phyloP scores from a whole-genome alignment of 2,797 vertebrate genomes.

The Leptodactylus fallax region DNA sequence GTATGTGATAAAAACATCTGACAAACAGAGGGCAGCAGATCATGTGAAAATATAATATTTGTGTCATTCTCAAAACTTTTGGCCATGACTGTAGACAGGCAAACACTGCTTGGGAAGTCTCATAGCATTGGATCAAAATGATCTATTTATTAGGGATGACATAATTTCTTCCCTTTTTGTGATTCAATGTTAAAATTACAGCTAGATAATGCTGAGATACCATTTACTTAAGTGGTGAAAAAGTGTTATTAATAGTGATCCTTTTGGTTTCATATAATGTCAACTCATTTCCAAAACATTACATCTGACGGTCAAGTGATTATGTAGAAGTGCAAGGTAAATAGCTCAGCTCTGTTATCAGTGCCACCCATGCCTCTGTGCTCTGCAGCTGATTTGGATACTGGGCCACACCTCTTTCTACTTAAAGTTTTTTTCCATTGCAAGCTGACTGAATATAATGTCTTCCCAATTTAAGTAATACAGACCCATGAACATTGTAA shows the following conservation, averaged over 20 bases:
- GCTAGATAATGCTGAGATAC: background rate
- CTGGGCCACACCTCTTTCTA: constrained; percentile 32
- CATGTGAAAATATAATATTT: too few relatives aligned
- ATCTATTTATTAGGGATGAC: background rate
- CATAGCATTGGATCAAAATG: background rate
- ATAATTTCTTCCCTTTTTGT: background rate
- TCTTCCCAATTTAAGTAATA: background rate
- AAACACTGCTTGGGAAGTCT: background rate
- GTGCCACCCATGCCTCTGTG: background rate
- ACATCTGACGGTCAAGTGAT: background rate
- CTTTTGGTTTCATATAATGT: background rate
- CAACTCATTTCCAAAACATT: background rate
- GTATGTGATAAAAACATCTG: too few relatives aligned
- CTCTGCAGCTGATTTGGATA: background rate
- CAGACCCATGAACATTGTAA: too few relatives aligned
- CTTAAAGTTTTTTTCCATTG: background rate
- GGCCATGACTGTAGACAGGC: too few relatives aligned
- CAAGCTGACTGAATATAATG: background rate
- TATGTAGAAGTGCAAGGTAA: background rate
- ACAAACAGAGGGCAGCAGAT: too few relatives aligned
- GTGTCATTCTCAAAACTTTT: too few relatives aligned
- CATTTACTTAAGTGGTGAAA: background rate
- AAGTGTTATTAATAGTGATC: too few relatives aligned
- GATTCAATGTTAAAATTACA: background rate
- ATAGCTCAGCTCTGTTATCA: constrained; percentile 28